Percentiles rank a stretch among this genome's conserved stretches.
Conservation (phyloP, 35 echinoderm and acorn worm genomes). For the Heliocidaris erythrogramma region DNA sequence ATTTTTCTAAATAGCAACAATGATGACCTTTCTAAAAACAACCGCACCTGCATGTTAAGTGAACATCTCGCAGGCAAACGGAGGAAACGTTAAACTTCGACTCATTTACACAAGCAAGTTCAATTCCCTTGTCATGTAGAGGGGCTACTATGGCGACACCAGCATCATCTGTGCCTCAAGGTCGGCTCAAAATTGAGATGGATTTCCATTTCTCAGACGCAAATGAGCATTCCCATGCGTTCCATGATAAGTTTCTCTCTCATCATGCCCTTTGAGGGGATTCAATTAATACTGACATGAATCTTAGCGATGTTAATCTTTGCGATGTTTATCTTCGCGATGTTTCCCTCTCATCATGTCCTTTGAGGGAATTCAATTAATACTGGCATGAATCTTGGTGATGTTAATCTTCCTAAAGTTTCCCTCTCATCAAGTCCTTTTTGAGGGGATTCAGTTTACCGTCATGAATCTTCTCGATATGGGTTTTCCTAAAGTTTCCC, state of each 20-base stretch:
- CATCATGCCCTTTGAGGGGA: not conserved
- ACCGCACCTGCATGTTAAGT: not conserved
- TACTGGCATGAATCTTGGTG: too few relatives aligned
- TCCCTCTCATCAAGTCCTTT: too few relatives aligned
- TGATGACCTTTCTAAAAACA: not conserved
- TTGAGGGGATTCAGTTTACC: too few relatives aligned
- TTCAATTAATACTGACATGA: not conserved
- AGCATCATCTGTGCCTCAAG: not conserved
- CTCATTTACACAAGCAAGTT: not conserved
- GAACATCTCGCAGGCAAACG: not conserved
- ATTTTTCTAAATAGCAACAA: not conserved
- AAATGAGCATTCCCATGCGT: not conserved
- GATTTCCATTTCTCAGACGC: not conserved
- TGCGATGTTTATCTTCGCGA: too few relatives aligned
- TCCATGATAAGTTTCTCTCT: not conserved
- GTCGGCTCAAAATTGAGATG: not conserved
- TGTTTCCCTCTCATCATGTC: too few relatives aligned
- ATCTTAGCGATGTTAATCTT: not conserved
- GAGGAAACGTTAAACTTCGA: not conserved
- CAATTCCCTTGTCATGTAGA: not conserved
- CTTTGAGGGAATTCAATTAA: too few relatives aligned
- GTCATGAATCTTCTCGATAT: too few relatives aligned
- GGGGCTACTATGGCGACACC: not conserved
- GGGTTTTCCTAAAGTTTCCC: too few relatives aligned
- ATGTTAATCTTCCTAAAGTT: too few relatives aligned